Evolutionary conservation across 2,113 vertebrate genomes (phyloP).

Genomic region (Myxocyprinus asiaticus): DNA sequence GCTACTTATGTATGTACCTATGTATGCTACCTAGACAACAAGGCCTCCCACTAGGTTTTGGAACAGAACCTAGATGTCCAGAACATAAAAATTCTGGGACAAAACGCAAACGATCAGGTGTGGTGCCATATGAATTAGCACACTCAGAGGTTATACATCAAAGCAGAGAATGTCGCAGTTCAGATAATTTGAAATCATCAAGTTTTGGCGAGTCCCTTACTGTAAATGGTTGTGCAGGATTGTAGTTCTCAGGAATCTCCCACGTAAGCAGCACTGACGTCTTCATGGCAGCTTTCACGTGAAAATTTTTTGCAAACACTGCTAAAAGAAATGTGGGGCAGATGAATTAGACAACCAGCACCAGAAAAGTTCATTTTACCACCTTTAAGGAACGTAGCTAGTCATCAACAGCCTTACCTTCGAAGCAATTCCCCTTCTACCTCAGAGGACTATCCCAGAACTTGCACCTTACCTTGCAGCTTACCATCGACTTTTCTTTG

Average conservation of each 20-base stretch:
- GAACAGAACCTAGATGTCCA: too few species aligned
- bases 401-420: slow-evolving; percentile 75
- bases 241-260: slow-evolving; percentile 99
- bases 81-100: too few species aligned
- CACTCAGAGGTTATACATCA: too few species aligned
- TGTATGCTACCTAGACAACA: too few species aligned
- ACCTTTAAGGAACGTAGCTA: slow-evolving; percentile 46
- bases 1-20: too few species aligned
- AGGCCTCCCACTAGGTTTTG: too few species aligned
- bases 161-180: too few species aligned
- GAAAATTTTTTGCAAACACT: slow-evolving; percentile 99
- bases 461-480: too few species aligned
- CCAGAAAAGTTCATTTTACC: slow-evolving; percentile 23
- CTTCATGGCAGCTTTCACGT: slow-evolving; percentile 99
- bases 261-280: slow-evolving; percentile 94
- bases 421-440: slow-evolving; percentile 40
- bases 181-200: too few species aligned
- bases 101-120: too few species aligned
- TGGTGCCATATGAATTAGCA: too few species aligned
- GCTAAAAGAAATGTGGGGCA: slow-evolving; percentile 93
- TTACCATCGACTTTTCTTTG: not conserved
- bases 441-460: slow-evolving; percentile 17
- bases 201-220: slow-evolving; percentile 74
- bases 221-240: slow-evolving; percentile 97
- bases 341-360: slow-evolving; percentile 82